Evolutionary conservation across 2,113 vertebrate genomes (phyloP).

Genomic region (Cariama cristata): DNA sequence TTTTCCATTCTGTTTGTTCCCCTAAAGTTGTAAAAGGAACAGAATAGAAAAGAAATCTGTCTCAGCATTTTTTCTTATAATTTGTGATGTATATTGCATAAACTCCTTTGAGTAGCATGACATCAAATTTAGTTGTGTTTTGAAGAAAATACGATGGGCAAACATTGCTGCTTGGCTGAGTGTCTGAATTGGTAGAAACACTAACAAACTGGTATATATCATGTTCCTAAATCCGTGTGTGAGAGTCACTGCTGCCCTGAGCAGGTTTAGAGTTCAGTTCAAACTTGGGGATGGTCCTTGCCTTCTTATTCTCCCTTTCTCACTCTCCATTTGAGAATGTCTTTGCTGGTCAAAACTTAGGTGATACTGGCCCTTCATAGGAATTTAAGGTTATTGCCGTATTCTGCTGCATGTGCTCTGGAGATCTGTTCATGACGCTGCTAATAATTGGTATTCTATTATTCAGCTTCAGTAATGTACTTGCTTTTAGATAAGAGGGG

Average conservation of each 20-base stretch:
- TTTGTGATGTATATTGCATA: neutral
- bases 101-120: neutral
- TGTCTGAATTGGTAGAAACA: neutral
- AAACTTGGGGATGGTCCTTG: neutral
- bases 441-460: neutral
- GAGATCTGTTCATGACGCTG: neutral
- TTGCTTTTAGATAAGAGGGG: neutral
- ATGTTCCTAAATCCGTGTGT: neutral
- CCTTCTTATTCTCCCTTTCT: neutral
- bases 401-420: neutral
- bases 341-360: neutral
- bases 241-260: neutral
- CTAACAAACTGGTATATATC: neutral
- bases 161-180: neutral
- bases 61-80: neutral
- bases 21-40: neutral
- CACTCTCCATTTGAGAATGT: neutral
- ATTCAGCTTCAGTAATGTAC: neutral
- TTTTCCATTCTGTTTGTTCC: neutral
- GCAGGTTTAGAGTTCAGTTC: neutral
- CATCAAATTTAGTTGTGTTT: neutral
- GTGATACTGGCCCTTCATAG: neutral
- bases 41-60: neutral
- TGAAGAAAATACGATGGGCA: neutral
- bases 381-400: neutral